Evolutionary conservation across 2,113 vertebrate genomes (phyloP).

Genomic region (Actenoides hombroni): DNA sequence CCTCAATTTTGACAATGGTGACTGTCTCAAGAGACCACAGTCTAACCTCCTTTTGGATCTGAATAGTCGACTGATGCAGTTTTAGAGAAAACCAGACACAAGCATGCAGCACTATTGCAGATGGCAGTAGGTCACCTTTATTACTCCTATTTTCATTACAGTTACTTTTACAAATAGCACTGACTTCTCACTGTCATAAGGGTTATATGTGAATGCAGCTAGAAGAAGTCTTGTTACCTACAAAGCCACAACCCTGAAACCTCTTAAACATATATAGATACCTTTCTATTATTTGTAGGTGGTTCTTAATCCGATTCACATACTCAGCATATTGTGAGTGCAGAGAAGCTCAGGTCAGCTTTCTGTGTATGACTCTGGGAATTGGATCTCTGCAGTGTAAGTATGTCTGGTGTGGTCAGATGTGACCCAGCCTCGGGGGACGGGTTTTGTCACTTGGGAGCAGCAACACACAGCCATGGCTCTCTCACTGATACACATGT

Average conservation of each 20-base stretch:
- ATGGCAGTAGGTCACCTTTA: neutral
- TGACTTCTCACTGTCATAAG: neutral
- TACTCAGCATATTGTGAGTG: neutral
- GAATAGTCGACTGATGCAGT: neutral
- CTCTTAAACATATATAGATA: neutral
- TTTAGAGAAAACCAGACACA: neutral
- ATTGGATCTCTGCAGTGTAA: neutral
- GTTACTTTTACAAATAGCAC: neutral
- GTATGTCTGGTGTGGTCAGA: neutral
- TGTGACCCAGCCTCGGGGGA: accelerated
- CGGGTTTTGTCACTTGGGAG: neutral
- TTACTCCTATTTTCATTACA: neutral
- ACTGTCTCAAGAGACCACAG: neutral
- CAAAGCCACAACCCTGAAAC: neutral
- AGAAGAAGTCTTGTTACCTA: neutral
- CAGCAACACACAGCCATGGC: accelerated
- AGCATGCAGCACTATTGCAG: neutral
- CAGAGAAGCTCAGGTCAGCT: neutral
- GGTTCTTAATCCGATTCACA: neutral
- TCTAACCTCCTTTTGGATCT: neutral
- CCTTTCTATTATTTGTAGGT: neutral
- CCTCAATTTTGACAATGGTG: accelerated
- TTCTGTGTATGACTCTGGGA: neutral
- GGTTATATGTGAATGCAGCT: neutral
- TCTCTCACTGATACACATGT: accelerated